Evolutionary conservation across 2,888 invertebrate species (phyloP).

Genomic region (Drosophila dives): DNA sequence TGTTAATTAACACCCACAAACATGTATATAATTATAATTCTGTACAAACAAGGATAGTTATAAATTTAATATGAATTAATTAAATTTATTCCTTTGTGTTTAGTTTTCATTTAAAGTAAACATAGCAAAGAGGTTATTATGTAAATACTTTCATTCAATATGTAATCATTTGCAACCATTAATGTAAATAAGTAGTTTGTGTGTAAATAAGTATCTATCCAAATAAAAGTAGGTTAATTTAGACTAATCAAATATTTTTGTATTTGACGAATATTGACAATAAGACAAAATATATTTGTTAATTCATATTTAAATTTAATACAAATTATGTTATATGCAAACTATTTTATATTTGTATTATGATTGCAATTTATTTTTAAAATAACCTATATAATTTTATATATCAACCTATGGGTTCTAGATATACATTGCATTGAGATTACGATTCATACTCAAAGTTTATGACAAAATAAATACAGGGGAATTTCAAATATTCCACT

Average conservation of each 20-base stretch:
- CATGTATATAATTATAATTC: slow-evolving; percentile 1
- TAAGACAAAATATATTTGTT: neutral
- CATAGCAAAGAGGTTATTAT: neutral
- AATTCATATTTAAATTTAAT: neutral
- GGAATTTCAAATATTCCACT: neutral
- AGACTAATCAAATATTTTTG: neutral
- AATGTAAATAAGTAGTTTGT: neutral
- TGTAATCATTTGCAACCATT: neutral
- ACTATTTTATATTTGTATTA: neutral
- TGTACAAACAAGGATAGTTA: neutral
- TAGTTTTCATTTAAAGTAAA: neutral
- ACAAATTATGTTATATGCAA: no score
- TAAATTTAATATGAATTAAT: neutral
- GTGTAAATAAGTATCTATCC: neutral
- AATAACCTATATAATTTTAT: neutral
- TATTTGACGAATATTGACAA: neutral
- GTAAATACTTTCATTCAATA: neutral
- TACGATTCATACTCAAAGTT: neutral
- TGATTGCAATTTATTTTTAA: neutral
- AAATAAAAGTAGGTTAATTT: neutral
- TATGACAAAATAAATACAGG: neutral
- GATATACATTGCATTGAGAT: neutral
- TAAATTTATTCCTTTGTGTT: neutral
- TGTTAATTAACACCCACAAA: slow-evolving; percentile 36
- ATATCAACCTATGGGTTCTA: neutral